These are phyloP conservation scores for Sabatieria punctata DNA, from an alignment of 2,888 invertebrate genomes.

Conservation along the genomic window DNA sequence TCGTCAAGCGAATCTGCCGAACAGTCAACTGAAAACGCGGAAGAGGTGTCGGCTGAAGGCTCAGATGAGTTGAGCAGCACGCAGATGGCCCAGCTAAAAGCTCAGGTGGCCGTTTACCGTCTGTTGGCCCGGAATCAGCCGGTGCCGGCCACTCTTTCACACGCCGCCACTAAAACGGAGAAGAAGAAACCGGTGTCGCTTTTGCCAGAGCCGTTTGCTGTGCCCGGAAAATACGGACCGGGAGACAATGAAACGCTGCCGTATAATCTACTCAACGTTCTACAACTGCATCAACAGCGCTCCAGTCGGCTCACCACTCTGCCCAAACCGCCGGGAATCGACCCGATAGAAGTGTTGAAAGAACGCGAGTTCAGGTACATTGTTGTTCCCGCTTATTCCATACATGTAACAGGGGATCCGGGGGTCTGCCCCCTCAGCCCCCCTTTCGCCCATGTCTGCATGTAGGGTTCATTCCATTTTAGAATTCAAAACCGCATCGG, in stretches of 20 bases:
- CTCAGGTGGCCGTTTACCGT: slow-evolving; percentile 38
- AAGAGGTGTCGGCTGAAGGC: no score
- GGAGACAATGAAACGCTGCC: slow-evolving; percentile 21
- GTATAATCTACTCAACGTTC: slow-evolving; percentile 25
- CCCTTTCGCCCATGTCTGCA: no score
- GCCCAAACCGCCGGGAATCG: slow-evolving; percentile 72
- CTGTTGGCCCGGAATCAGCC: slow-evolving; percentile 36
- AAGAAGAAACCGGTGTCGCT: slow-evolving; percentile 14
- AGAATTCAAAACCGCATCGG: slow-evolving; percentile 70
- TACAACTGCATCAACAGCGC: slow-evolving; percentile 18
- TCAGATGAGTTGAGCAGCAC: not conserved
- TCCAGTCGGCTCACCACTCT: slow-evolving; percentile 59
- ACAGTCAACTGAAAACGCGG: no score
- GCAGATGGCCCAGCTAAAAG: slow-evolving; percentile 30
- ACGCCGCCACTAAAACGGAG: no score
- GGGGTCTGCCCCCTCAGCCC: no score
- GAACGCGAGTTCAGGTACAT: slow-evolving; percentile 89
- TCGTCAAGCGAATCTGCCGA: no score
- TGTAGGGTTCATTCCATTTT: slow-evolving; percentile 14
- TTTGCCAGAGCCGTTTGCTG: slow-evolving; percentile 24
- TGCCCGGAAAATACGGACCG: slow-evolving; percentile 18
- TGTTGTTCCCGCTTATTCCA: no score
- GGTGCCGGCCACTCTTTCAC: no score
- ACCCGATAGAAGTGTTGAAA: slow-evolving; percentile 73
- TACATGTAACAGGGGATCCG: no score